These are phyloP conservation scores for Alsophila aescularia DNA, from an alignment of 2,888 invertebrate species.

Conservation along the genomic window DNA sequence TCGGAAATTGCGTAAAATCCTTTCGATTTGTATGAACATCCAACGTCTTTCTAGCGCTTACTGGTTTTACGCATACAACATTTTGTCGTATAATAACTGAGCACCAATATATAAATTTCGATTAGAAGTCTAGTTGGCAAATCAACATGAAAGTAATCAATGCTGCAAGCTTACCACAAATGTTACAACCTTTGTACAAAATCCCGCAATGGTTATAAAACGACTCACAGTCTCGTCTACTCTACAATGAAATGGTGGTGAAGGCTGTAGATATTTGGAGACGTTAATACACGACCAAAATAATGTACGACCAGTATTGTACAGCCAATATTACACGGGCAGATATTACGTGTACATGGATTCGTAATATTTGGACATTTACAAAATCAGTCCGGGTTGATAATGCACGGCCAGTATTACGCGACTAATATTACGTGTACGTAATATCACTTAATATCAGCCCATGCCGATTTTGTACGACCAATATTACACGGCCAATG, in stretches of 20 bases:
- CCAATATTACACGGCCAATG: no score
- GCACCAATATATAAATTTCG: slow-evolving; percentile 19
- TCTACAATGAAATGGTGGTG: slow-evolving; percentile 5
- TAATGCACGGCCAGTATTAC: no score
- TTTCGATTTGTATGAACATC: slow-evolving; percentile 38
- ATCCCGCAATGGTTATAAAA: slow-evolving; percentile 18
- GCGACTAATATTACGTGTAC: no score
- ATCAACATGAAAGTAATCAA: slow-evolving; percentile 7
- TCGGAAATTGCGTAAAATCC: slow-evolving; percentile 41
- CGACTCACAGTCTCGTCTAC: neutral
- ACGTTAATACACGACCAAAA: no score
- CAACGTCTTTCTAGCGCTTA: slow-evolving; percentile 20
- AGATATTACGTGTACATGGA: no score
- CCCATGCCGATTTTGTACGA: no score
- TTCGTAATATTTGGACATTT: no score
- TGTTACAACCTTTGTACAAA: neutral
- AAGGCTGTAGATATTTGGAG: neutral
- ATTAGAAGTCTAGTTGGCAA: neutral
- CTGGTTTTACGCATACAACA: slow-evolving; percentile 25
- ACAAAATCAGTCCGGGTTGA: no score
- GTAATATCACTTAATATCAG: no score
- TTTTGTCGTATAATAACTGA: slow-evolving; percentile 36
- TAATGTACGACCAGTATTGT: no score
- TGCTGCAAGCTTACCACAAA: neutral
- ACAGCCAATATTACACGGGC: no score